These are phyloP conservation scores for Liolophura sinensis DNA, from an alignment of 1,140 invertebrate species.

Conservation along the genomic window DNA sequence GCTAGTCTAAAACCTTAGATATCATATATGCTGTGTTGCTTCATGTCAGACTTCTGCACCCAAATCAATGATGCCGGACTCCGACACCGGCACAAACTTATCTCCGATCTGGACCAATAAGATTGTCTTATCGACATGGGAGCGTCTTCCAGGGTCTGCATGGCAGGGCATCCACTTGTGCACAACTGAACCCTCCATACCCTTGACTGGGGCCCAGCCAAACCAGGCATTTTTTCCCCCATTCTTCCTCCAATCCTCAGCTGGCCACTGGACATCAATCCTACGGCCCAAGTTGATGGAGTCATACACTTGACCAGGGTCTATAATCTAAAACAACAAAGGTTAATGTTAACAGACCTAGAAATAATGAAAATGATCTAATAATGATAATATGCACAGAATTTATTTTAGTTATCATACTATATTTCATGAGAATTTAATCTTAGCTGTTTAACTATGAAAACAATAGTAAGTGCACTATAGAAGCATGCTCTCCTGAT, in stretches of 20 bases:
- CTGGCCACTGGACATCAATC: constrained; percentile 91
- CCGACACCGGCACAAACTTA: constrained; percentile 89
- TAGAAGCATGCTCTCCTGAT: too few species aligned
- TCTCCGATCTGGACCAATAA: constrained; percentile 90
- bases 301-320: constrained; percentile 82
- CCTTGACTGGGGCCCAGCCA: constrained; percentile 83
- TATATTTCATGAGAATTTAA: too few species aligned
- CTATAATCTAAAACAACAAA: constrained; percentile 66
- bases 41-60: constrained; percentile 68
- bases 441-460: too few species aligned
- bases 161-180: constrained; percentile 91
- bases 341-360: background rate
- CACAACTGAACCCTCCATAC: constrained; percentile 90
- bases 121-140: constrained; percentile 88
- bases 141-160: constrained; percentile 79
- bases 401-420: too few species aligned
- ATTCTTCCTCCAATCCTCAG: constrained; percentile 79
- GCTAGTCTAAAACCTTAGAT: too few species aligned
- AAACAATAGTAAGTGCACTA: too few species aligned
- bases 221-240: constrained; percentile 87
- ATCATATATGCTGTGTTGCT: constrained; percentile 2
- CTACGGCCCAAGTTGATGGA: constrained; percentile 85
- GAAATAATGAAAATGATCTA: too few species aligned
- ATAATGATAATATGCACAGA: too few species aligned
- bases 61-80: constrained; percentile 79